Evolutionary conservation across 2,113 vertebrate genomes (phyloP), one percentile per base, ranked within the genome.

Genomic region (Halichoeres trimaculatus): DNA sequence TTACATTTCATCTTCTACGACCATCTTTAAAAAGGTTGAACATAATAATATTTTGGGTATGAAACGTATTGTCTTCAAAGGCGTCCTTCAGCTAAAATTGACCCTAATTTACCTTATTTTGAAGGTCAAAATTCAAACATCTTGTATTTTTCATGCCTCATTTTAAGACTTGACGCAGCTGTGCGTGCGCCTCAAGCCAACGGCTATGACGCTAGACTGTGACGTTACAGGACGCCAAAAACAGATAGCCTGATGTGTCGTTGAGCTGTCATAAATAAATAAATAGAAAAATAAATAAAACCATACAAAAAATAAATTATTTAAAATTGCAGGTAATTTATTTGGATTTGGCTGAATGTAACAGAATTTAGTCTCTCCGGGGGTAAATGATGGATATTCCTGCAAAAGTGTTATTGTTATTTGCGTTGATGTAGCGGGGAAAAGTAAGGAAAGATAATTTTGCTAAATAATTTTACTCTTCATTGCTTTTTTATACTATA

Each of bases 151-250:
- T 17, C 9, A 4, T 45, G 10, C 2, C 24, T 8, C 20, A 1
- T 4, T 0, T 36, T 30, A 12, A 10, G 1, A 40, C 67, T 85
- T 87, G 38, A 80, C 34, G 41, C 38, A 5, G 22, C 2, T 17
- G 10, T 40, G 35, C 17, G 14, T 24, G 19, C 19, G 64, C 10
- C 43, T 57, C 40, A 3, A 38, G 41, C 47, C 47, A 24, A 36
- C 35, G 70, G 47, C 14, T 34, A 70, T 85, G 89, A 88, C 84
- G 80, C 59, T 17, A 6, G 30, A 0, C 35, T 8, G 4, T 88
- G 85, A 86, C 85, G 81, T 81, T 8, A 1, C 34, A 7, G 11
- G 43, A 55, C 3, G 11, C n/a, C 41, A 51, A 65, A 53, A 50
- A 9, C 2, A 17, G 16, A 19, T 45, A 17, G 38, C 3, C 9